Conservation (phyloP, 2,888 invertebrate genomes). For the Tineola bisselliella region DNA sequence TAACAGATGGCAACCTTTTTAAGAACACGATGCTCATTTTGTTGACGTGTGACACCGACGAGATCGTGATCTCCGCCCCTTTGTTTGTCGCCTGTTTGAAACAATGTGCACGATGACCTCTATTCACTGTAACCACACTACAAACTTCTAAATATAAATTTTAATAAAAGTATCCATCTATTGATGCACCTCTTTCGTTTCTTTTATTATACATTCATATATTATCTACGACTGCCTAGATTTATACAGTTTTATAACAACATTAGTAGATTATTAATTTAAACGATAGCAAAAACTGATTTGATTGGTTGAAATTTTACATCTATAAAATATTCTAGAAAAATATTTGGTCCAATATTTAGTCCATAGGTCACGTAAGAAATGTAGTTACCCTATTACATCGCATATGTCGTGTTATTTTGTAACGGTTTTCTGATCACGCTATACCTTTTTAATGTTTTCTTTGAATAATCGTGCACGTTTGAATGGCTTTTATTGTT, state of each 20-base stretch:
- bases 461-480: conserved; percentile 13
- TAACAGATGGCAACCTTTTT: conserved; percentile 13
- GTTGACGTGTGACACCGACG: conserved; percentile 6
- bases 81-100: conserved; percentile 12
- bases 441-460: conserved; percentile 15
- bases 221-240: too few species aligned
- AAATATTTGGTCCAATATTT: too few species aligned
- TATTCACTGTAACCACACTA: not conserved
- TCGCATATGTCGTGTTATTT: conserved; percentile 12
- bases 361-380: not conserved
- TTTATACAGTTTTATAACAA: too few species aligned
- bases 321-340: too few species aligned
- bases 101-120: conserved; percentile 14
- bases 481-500: conserved; percentile 4
- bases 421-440: conserved; percentile 13
- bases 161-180: too few species aligned
- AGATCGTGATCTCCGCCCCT: conserved; percentile 13
- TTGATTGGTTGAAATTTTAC: too few species aligned
- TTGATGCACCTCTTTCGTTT: too few species aligned
- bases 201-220: too few species aligned
- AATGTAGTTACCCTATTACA: not conserved
- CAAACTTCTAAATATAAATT: not conserved
- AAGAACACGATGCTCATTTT: not conserved
- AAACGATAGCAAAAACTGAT: too few species aligned
- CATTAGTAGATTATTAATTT: too few species aligned